Conservation (phyloP, 1,140 invertebrate genomes). For the Drosophila santomea region DNA sequence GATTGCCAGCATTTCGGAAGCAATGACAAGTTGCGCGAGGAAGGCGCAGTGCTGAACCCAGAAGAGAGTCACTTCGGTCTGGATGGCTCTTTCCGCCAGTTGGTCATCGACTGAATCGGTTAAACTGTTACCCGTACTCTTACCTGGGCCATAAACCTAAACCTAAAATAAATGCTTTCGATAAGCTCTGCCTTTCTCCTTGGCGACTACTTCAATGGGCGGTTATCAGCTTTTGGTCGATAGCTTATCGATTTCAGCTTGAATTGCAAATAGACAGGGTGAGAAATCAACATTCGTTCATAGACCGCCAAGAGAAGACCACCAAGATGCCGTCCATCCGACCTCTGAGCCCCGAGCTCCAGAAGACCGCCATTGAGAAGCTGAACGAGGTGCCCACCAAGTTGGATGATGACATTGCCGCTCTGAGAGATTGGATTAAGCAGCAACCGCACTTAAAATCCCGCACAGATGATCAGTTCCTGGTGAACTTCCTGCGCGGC, state of each 20-base stretch:
- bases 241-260: constrained; percentile 25
- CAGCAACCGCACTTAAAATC: constrained; percentile 87
- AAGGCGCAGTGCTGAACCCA: background rate
- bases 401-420: constrained; percentile 85
- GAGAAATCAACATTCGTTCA: constrained; percentile 37
- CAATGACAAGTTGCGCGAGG: constrained; percentile 86
- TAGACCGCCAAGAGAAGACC: constrained; percentile 11
- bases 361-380: constrained; percentile 86
- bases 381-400: constrained; percentile 87
- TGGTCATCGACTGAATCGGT: constrained; percentile 68
- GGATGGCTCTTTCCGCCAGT: constrained; percentile 86
- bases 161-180: constrained; percentile 48
- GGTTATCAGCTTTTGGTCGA: constrained; percentile 31
- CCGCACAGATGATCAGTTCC: constrained; percentile 86
- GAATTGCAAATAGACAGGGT: constrained; percentile 9
- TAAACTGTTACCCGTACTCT: background rate
- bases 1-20: constrained; percentile 86
- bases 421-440: constrained; percentile 87
- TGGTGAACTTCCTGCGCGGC: constrained; percentile 88
- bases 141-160: constrained; percentile 13
- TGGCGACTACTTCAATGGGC: constrained; percentile 8
- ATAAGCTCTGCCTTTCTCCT: constrained; percentile 25
- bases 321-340: constrained; percentile 82
- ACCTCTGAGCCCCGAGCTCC: constrained; percentile 84
- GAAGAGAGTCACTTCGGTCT: constrained; percentile 86